phyloP scores from a whole-genome alignment of 1,140 invertebrate genomes.

The Solenopsis fugax region DNA sequence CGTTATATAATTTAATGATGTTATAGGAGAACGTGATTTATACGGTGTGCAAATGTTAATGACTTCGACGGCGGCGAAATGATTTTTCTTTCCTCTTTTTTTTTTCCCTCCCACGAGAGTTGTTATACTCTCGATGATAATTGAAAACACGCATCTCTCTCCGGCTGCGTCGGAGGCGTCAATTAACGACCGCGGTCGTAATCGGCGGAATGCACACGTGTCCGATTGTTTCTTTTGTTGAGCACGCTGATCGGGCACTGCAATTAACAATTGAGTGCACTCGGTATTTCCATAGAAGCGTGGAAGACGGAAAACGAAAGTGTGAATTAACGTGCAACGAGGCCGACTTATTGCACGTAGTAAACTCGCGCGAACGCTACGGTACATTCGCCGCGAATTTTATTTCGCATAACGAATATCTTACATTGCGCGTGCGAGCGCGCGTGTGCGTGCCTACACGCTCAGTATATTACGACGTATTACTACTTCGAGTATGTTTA shows the following conservation, averaged over 20 bases:
- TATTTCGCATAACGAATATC: conserved; percentile 79
- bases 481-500: conserved; percentile 81
- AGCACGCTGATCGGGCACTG: neutral
- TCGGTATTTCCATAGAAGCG: conserved; percentile 32
- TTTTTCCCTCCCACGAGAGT: neutral
- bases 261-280: conserved; percentile 40
- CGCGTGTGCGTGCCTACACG: neutral
- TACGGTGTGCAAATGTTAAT: conserved; percentile 42
- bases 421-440: conserved; percentile 44
- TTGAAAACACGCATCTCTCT: conserved; percentile 26
- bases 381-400: conserved; percentile 75
- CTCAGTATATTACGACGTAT: conserved; percentile 73
- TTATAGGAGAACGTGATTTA: conserved; percentile 39
- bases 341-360: conserved; percentile 50
- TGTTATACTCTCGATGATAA: conserved; percentile 34
- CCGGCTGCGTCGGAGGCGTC: neutral
- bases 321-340: conserved; percentile 62
- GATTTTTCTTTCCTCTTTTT: neutral
- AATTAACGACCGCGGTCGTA: conserved; percentile 28
- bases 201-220: neutral
- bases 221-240: conserved; percentile 37
- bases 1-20: conserved; percentile 52
- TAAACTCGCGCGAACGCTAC: conserved; percentile 37
- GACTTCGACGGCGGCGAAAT: conserved; percentile 30
- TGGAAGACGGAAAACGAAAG: conserved; percentile 52